Evolutionary conservation across 1,140 invertebrate species (phyloP), one percentile per base, ranked within the genome.

Genomic region (Lordiphosa stackelbergi): DNA sequence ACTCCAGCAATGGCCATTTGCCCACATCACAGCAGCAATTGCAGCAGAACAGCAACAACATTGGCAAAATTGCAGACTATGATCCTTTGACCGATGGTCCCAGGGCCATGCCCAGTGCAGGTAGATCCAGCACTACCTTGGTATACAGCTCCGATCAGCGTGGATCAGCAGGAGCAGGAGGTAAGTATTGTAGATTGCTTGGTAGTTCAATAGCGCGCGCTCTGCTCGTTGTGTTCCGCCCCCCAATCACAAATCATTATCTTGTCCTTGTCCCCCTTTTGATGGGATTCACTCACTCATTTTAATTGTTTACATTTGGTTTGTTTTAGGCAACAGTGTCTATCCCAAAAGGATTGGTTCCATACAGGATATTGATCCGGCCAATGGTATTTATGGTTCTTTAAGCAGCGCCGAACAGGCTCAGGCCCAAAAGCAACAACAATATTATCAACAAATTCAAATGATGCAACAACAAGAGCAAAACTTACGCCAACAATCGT

Each of bases 311-410:
- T 12, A 1, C 31, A 28, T 10, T 16, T 19, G 12, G 28, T 2
- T 52, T 48, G 4, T 31, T 34, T 12, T 49, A 87, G 83, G 81
- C 31, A 87, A 86, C 51, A 87, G 85, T 51, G 73, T 77, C 5
- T 86, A 88, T 58, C 91, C 92, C 31, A 91, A 93, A 70, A 92
- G 93, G 73, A 95, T 97, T 78, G 97, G 97, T 4, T 97, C 96
- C 24, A 96, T 99, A 58, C 93, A 95, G 37, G 97, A 99, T 88
- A 95, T 98, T 87, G 97, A 99, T 89, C 97, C 97, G 2, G 90
- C 98, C 38, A 97, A 97, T 89, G 95, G 97, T 60, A 93, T 95
- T 85, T 95, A 95, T 79, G 94, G 95, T 74, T 95, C 94, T 12
- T 83, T 95, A 41, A 91, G 90, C 56, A 88, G 90, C 11, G 88